Conservation (phyloP, 1,140 invertebrate species). For the Contarinia nasturtii region DNA sequence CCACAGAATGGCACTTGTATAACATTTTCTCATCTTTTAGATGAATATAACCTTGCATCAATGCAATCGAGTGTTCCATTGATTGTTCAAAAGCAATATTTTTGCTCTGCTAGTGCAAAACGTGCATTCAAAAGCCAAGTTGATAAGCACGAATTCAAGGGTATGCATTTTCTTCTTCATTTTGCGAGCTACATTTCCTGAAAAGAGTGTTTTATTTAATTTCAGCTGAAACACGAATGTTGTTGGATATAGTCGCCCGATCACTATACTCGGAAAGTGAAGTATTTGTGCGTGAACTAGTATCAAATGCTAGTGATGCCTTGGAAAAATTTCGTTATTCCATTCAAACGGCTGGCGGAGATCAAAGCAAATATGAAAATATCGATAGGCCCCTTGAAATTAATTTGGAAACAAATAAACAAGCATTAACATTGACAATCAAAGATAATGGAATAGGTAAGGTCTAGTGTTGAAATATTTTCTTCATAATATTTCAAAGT, state of each 20-base stretch:
- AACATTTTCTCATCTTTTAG: no score
- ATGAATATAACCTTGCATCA: no score
- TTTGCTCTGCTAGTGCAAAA: no score
- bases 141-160: no score
- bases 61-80: no score
- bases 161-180: no score
- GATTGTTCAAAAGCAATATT: no score
- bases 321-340: slow-evolving; percentile 78
- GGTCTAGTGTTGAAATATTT: not conserved
- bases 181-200: no score
- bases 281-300: slow-evolving; percentile 87
- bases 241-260: slow-evolving; percentile 91
- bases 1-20: no score
- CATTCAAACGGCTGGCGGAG: slow-evolving; percentile 32
- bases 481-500: no score
- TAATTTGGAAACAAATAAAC: slow-evolving; percentile 75
- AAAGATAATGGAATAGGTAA: slow-evolving; percentile 32
- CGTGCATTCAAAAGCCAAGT: no score
- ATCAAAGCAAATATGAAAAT: slow-evolving; percentile 19
- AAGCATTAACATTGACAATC: slow-evolving; percentile 64
- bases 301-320: slow-evolving; percentile 94
- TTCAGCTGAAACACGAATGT: slow-evolving; percentile 87
- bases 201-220: slow-evolving; percentile 16
- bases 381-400: slow-evolving; percentile 59
- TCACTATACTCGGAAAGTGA: slow-evolving; percentile 96